Evolutionary conservation across 2,113 vertebrate genomes (phyloP).

Genomic region (Silurus meridionalis): DNA sequence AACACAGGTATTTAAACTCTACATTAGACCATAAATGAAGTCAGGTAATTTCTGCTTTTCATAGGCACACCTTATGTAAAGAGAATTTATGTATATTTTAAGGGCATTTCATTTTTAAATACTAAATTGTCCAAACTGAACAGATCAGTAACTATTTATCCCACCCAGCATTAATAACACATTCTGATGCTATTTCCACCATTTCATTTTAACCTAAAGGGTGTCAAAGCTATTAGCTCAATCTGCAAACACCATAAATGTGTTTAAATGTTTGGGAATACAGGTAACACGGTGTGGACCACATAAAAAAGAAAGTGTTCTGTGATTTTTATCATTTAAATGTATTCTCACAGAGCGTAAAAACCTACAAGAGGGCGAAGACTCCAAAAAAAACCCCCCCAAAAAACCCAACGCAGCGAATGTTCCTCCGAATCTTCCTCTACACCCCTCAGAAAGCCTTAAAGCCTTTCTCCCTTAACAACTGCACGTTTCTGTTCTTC

Average conservation of each 20-base stretch:
- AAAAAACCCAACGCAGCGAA: background rate
- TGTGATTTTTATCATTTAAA: background rate
- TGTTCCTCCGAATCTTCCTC: background rate
- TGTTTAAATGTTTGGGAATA: background rate
- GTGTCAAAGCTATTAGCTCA: background rate
- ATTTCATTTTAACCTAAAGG: background rate
- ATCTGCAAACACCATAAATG: background rate
- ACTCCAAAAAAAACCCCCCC: background rate
- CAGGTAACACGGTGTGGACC: background rate
- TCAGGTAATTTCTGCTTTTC: background rate
- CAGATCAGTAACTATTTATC: background rate
- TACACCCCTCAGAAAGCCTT: background rate
- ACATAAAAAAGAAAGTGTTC: background rate
- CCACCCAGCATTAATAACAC: background rate
- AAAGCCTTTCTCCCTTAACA: background rate
- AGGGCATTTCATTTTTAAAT: too few relatives aligned
- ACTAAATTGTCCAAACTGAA: background rate
- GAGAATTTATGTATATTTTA: background rate
- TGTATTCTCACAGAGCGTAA: too few relatives aligned
- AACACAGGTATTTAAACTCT: background rate
- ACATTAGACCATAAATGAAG: background rate
- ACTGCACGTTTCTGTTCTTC: background rate
- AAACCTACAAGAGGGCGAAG: background rate
- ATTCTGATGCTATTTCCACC: background rate
- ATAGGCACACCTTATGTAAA: background rate